Base-by-base conservation (phyloP, 2,113 vertebrate genomes). In the Melanerpes aurifrons region DNA sequence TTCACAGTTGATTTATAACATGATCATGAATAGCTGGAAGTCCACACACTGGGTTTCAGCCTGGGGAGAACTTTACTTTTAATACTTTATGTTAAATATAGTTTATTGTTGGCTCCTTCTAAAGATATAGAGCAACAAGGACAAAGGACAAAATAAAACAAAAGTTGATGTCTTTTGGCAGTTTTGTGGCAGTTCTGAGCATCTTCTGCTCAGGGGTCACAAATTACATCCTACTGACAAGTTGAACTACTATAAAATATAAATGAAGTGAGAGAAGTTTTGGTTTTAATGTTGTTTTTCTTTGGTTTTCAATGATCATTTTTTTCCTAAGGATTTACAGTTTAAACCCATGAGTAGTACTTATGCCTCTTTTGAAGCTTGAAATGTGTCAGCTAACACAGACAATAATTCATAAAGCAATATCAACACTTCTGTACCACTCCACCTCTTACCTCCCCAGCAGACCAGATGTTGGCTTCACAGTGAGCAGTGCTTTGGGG, bases 131-230 rank as follows among this genome's bases (percentile, higher is more conserved):
- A 95, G 75, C 73, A 93, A 14, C 71, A 92, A 90, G 95, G 84
- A 96, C 72, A 96, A 95, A 96, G 95, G 82, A 96, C 72, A 96
- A 95, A 96, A 94, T 96, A 95, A 97, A 96, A 87, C 86, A 85
- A 57, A 95, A 95, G 90, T 92, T 90, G 88, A 71, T 89, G 56
- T 81, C 81, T 91, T 89, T 48, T 86, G 89, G 90, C 90, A 91
- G 82, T 95, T 95, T 70, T 92, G 91, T 62, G 82, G 77, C 73
- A 83, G 25, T 96, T 96, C 50, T 48, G 81, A 91, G 62, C 86
- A 91, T 89, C 94, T 94, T 88, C 50, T 37, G 75, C 86, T 82
- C 37, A 69, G 54, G n/a, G 40, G 61, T 72, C 70, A 83, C 61
- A 95, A 96, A 95, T 62, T 92, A 82, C 50, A 54, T 43, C 70